Conservation (phyloP, 2,888 invertebrate species). For the Chironomus riparius region DNA sequence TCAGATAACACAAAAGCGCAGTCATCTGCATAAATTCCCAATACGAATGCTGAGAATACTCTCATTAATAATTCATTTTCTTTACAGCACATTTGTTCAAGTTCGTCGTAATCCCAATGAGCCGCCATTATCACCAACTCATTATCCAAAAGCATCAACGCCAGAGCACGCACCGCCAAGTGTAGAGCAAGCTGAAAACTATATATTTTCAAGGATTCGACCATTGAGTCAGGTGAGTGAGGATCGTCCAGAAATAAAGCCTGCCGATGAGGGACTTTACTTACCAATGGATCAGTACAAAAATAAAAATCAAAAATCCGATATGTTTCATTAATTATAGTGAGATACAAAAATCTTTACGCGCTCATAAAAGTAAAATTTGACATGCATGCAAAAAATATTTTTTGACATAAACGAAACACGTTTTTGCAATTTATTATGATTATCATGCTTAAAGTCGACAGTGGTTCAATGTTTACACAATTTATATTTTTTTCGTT, state of each 20-base stretch:
- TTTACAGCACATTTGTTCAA: slow-evolving; percentile 16
- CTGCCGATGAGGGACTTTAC: not conserved
- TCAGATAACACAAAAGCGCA: too few species aligned
- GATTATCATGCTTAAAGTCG: slow-evolving; percentile 36
- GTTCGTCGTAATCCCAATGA: slow-evolving; percentile 31
- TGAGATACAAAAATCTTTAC: not conserved
- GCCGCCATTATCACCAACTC: slow-evolving; percentile 75
- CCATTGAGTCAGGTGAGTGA: slow-evolving; percentile 81
- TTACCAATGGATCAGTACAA: slow-evolving; percentile 21
- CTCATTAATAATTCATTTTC: not conserved
- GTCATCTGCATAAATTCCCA: too few species aligned
- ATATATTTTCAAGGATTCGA: slow-evolving; percentile 81
- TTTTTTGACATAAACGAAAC: not conserved
- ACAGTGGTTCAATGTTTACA: not conserved
- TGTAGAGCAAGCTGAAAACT: slow-evolving; percentile 77
- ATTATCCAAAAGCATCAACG: slow-evolving; percentile 85
- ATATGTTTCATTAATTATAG: not conserved
- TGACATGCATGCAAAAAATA: not conserved
- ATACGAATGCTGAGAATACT: too few species aligned
- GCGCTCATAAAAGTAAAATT: not conserved
- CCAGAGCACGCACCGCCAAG: slow-evolving; percentile 92
- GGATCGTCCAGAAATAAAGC: slow-evolving; percentile 29
- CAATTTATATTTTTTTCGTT: not conserved
- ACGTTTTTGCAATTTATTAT: slow-evolving; percentile 30
- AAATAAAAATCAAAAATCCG: not conserved